Percentiles rank a stretch among this genome's conserved stretches.
Evolutionary conservation across 2,113 vertebrate genomes (phyloP).

Genomic region (Xyrauchen texanus): DNA sequence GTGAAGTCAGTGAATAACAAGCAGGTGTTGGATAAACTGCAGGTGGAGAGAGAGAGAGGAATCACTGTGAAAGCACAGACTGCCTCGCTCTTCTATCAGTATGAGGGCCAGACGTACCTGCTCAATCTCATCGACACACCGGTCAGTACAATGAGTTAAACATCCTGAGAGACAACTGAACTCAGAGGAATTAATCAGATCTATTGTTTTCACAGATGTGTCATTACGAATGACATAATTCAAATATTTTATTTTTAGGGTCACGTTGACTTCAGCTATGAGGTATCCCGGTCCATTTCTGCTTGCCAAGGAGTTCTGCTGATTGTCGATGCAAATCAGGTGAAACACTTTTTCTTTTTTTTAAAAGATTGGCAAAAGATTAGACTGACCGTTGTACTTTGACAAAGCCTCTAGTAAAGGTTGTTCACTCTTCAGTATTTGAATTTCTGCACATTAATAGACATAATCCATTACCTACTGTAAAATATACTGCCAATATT

Average conservation of each 20-base stretch:
- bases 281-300: constrained; percentile 92
- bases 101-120: constrained; percentile 82
- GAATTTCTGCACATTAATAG: no score
- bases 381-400: no score
- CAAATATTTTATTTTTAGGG: constrained; percentile 74
- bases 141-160: constrained; percentile 68
- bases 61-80: constrained; percentile 98
- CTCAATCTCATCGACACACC: constrained; percentile 98
- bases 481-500: no score
- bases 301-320: constrained; percentile 95
- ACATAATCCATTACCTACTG: no score
- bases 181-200: not conserved
- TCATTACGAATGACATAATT: not conserved
- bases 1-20: constrained; percentile 86
- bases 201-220: not conserved
- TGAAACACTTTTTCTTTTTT: constrained; percentile 52
- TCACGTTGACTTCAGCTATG: constrained; percentile 97
- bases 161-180: not conserved
- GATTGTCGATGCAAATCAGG: constrained; percentile 97
- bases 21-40: constrained; percentile 96
- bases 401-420: no score
- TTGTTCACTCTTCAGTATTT: no score
- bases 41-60: constrained; percentile 95
- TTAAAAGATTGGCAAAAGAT: no score
- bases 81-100: constrained; percentile 89